phyloP scores from a whole-genome alignment of 2,113 vertebrate genomes.

The Microcebus jonahi region DNA sequence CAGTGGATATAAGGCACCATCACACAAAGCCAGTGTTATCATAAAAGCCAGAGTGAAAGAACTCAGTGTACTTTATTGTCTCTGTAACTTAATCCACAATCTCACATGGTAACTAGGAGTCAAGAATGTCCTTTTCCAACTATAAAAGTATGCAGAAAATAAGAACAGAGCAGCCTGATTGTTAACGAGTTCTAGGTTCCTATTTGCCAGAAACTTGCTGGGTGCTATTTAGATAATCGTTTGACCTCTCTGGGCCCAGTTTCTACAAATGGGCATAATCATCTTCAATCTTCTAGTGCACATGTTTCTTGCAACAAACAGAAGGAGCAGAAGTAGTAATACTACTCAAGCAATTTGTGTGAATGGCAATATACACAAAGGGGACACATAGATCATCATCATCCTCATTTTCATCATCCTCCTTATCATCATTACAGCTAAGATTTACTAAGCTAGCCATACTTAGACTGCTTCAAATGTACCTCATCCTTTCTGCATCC shows the following conservation, averaged over 20 bases:
- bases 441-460: not conserved
- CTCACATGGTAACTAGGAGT: not conserved
- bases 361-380: not conserved
- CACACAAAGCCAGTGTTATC: not conserved
- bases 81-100: not conserved
- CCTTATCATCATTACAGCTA: not conserved
- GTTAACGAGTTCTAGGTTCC: not conserved
- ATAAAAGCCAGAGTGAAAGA: not conserved
- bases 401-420: not conserved
- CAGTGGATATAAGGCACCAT: not conserved
- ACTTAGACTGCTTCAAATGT: not conserved
- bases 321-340: not conserved
- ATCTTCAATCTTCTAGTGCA: not conserved
- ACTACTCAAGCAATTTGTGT: not conserved
- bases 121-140: not conserved
- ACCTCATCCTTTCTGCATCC: not conserved
- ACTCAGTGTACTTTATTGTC: not conserved
- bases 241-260: not conserved
- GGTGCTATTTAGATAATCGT: not conserved
- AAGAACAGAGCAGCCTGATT: not conserved
- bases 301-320: not conserved
- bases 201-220: not conserved
- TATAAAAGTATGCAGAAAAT: not conserved
- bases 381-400: not conserved
- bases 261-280: not conserved